Evolutionary conservation across 2,888 invertebrate species (phyloP).

Genomic region (Plemyria rubiginata): DNA sequence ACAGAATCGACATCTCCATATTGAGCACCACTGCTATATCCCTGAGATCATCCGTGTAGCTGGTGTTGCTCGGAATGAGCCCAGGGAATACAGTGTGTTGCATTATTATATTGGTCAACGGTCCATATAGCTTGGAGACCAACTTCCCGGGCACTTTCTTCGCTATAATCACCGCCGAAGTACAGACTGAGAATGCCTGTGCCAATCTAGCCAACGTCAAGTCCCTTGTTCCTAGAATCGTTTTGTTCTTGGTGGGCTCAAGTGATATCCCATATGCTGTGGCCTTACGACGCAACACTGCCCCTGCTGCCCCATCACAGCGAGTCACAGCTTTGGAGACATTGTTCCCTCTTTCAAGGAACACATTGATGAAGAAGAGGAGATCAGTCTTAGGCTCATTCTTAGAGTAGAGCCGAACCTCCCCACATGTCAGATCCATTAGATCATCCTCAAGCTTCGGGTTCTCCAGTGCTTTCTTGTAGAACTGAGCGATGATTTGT

Average conservation of each 20-base stretch:
- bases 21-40: not conserved
- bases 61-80: not conserved
- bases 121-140: not conserved
- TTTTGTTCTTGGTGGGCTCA: not conserved
- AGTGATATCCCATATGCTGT: not conserved
- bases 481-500: not conserved
- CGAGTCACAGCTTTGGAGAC: not conserved
- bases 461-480: not conserved
- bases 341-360: constrained; percentile 1
- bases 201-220: not conserved
- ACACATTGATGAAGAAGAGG: not conserved
- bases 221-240: not conserved
- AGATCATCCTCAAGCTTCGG: not conserved
- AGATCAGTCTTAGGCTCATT: not conserved
- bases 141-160: not conserved
- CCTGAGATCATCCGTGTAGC: not conserved
- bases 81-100: not conserved
- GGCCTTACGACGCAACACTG: not conserved
- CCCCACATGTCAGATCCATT: not conserved
- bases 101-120: not conserved
- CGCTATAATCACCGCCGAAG: not conserved
- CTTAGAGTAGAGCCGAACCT: not conserved
- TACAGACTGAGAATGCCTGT: not conserved
- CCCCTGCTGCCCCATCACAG: not conserved
- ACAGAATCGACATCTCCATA: not conserved